These are phyloP conservation scores for Hippocampus guttulatus DNA, from an alignment of 2,113 vertebrate genomes.

Conservation along the genomic window DNA sequence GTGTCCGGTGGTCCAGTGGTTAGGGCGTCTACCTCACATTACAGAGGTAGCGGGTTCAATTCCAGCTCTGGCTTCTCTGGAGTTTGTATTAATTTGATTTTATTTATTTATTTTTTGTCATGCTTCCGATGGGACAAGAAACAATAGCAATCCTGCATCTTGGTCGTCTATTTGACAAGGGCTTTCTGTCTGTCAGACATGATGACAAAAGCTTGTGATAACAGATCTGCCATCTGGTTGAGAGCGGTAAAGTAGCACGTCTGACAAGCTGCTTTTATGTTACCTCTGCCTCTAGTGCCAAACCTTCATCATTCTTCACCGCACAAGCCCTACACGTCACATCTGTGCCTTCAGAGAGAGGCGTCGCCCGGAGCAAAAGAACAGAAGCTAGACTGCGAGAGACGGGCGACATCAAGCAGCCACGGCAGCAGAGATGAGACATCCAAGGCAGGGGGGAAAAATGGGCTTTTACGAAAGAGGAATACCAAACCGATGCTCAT, in stretches of 20 bases:
- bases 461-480: constrained; percentile 32
- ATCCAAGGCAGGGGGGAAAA: constrained; percentile 31
- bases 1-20: too few species aligned
- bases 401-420: constrained; percentile 17
- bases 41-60: too few species aligned
- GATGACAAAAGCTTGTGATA: constrained; percentile 50
- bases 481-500: constrained; percentile 8
- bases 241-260: constrained; percentile 23
- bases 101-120: constrained; percentile 21
- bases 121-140: constrained; percentile 11
- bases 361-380: constrained; percentile 36
- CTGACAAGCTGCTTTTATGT: constrained; percentile 53
- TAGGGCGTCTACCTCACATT: too few species aligned
- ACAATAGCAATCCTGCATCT: constrained; percentile 24
- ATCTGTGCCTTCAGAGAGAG: constrained; percentile 40
- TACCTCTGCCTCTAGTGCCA: constrained; percentile 31
- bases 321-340: constrained; percentile 34
- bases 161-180: constrained; percentile 32
- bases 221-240: constrained; percentile 45
- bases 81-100: too few species aligned
- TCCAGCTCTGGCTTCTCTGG: too few species aligned
- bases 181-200: constrained; percentile 46
- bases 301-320: constrained; percentile 38
- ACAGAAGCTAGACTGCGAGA: constrained; percentile 22
- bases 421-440: constrained; percentile 39